Percentiles rank a stretch among this genome's conserved stretches.
Evolutionary conservation across 2,797 vertebrate species (phyloP).

Genomic region (Kryptolebias ocellatus): DNA sequence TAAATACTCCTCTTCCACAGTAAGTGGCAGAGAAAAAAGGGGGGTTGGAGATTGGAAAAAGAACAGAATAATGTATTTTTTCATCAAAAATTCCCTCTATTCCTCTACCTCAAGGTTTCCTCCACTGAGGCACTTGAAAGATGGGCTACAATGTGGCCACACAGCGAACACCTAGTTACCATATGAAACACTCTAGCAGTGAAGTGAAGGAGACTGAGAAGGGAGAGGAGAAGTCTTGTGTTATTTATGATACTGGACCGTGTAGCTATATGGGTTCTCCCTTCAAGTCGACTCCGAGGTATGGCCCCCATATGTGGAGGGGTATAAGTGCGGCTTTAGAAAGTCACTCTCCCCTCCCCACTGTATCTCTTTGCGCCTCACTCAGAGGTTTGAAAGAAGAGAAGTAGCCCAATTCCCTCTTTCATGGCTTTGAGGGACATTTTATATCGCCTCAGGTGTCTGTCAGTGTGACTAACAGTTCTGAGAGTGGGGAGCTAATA

Average conservation of each 20-base stretch:
- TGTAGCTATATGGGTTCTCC: conserved; percentile 79
- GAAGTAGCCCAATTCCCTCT: conserved; percentile 64
- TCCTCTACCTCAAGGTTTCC: conserved; percentile 84
- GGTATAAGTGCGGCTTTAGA: conserved; percentile 75
- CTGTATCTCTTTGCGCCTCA: conserved; percentile 65
- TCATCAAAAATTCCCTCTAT: conserved; percentile 88
- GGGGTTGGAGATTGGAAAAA: conserved; percentile 56
- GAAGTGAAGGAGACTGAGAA: conserved; percentile 75
- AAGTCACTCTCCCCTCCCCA: conserved; percentile 62
- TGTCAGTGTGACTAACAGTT: conserved; percentile 81
- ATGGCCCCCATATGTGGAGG: conserved; percentile 77
- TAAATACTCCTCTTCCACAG: conserved; percentile 81
- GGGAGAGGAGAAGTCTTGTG: conserved; percentile 78
- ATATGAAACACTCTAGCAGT: conserved; percentile 85
- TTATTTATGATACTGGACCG: conserved; percentile 86
- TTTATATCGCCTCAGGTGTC: conserved; percentile 79
- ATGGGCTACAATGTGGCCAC: conserved; percentile 84
- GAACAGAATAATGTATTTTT: conserved; percentile 84
- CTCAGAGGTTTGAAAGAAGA: conserved; percentile 75
- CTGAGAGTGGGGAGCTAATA: conserved; percentile 76
- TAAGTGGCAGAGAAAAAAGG: conserved; percentile 62
- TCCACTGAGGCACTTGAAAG: conserved; percentile 85
- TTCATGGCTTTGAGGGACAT: conserved; percentile 79
- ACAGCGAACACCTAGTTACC: conserved; percentile 87
- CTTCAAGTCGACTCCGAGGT: conserved; percentile 80